phyloP scores from a whole-genome alignment of 2,888 invertebrate genomes.

The Pteria penguin region DNA sequence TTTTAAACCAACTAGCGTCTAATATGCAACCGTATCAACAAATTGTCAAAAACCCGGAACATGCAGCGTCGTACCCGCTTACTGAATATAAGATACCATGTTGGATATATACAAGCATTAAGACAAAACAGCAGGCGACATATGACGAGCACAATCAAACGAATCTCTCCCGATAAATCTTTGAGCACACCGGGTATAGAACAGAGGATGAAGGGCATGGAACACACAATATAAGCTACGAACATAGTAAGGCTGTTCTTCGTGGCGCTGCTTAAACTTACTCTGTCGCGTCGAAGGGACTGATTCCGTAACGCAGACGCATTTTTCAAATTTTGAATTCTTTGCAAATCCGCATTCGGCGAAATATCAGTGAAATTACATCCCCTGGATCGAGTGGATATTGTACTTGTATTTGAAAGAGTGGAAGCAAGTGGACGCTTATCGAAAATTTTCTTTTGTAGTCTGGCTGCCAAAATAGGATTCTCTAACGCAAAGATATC shows the following conservation, averaged over 20 bases:
- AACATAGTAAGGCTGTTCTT: conserved; percentile 76
- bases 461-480: conserved; percentile 58
- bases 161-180: conserved; percentile 37
- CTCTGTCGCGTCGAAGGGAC: conserved; percentile 64
- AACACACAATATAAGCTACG: conserved; percentile 66
- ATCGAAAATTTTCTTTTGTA: conserved; percentile 47
- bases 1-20: no score
- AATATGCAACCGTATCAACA: conserved; percentile 3
- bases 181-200: conserved; percentile 63
- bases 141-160: conserved; percentile 60
- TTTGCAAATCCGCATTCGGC: conserved; percentile 67
- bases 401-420: conserved; percentile 58
- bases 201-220: conserved; percentile 71
- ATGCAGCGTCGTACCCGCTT: conserved; percentile 72
- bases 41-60: conserved; percentile 57
- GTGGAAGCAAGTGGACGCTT: conserved; percentile 59
- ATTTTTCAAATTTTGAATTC: conserved; percentile 68
- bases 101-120: conserved; percentile 73
- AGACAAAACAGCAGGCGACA: conserved; percentile 70
- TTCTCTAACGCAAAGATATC: conserved; percentile 71
- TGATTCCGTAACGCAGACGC: conserved; percentile 65
- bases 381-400: conserved; percentile 54
- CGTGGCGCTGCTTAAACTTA: conserved; percentile 71
- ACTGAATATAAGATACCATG: conserved; percentile 77
- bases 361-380: conserved; percentile 75